Base-by-base conservation (phyloP, 2,113 vertebrate species). In the Odocoileus virginianus region DNA sequence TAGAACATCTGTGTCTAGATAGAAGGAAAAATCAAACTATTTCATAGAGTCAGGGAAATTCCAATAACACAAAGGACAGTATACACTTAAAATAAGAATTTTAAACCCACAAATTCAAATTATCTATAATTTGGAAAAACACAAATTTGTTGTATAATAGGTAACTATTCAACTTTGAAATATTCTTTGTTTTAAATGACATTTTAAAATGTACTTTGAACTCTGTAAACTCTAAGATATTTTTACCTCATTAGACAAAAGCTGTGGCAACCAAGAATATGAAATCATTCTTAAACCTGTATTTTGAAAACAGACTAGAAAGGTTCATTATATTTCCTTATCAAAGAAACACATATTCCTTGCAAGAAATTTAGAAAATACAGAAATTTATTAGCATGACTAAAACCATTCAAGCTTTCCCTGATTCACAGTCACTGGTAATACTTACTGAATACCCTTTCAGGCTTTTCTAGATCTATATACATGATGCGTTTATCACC, bases 221-320 rank as follows among this genome's bases (percentile, higher is more conserved):
- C 55, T 92, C 36, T 58, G 54, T 12, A 82, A 95, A 95, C 33
- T 13, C 60, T 93, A 25, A 60, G 95, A 43, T 36, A 87, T 36
- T 92, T 78, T 92, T 81, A 94, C 27, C 19, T 64, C 28, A 12
- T 36, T 50, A 79, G 78, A 81, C 36, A 74, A 82, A 94, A 82
- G 25, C 47, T 43, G 58, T 7, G 45, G 64, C 19, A 28, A 33
- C 96, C 36, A 84, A 86, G 61, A 54, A 57, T 33, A 57, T 43
- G 15, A 58, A 71, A 78, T 91, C 23, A 78, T 52, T 88, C 95
- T 76, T 89, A 86, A 89, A 43, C 15, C 3, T 33, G 11, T 4
- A 83, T 50, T 64, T 93, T 71, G 33, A 91, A 86, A 91, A 76
- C 47, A 45, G 58, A 50, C 40, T 28, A 76, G 45, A 25, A 89